Evolutionary conservation across 2,888 invertebrate species (phyloP), one percentile per base, ranked within the genome.

Genomic region (Hetaerina titia): DNA sequence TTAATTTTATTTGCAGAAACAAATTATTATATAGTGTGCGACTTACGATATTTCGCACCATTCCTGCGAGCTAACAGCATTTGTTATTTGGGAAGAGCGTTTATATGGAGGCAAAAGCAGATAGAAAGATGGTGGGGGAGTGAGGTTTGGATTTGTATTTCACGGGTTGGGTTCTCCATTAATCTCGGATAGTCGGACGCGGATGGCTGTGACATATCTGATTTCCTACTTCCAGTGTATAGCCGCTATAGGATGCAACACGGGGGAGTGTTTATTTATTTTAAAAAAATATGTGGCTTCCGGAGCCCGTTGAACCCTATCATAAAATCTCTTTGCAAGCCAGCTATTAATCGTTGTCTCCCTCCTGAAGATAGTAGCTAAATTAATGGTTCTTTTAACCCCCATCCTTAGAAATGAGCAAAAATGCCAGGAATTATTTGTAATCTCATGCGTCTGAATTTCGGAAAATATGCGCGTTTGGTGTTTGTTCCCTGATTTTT

Each of bases 201-300:
- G n/a, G 56, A 69, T 58, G 90, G 90, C 22, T 90, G 58, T 56
- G 56, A 56, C 92, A 19, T 92, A 92, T 92, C 92, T 92, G 92
- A 92, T 92, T 92, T 64, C 69, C 92, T 9, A 19, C 64, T 69
- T 92, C 74, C 92, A 45, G 64, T 89, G 45, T 13, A n/a, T 69
- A 69, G 64, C n/a, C 31, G 81, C 81, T 31, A 13, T 56, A 17
- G 92, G 69, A 74, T 74, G 63, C 74, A n/a, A 22, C 19, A 22
- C 22, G 74, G 56, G 92, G 92, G n/a, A 57, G 56, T n/a, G 69
- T 92, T 92, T 69, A 74, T 69, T 92, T 92, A 69, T 56, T 74
- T 69, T 56, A 69, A 81, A 31, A n/a, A 81, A 81, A 22, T 22
- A 31, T 31, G n/a, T 81, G 8, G 81, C 31, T 81, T 81, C 81